phyloP scores from a whole-genome alignment of 2,888 invertebrate species.

The Heliconius cydno region DNA sequence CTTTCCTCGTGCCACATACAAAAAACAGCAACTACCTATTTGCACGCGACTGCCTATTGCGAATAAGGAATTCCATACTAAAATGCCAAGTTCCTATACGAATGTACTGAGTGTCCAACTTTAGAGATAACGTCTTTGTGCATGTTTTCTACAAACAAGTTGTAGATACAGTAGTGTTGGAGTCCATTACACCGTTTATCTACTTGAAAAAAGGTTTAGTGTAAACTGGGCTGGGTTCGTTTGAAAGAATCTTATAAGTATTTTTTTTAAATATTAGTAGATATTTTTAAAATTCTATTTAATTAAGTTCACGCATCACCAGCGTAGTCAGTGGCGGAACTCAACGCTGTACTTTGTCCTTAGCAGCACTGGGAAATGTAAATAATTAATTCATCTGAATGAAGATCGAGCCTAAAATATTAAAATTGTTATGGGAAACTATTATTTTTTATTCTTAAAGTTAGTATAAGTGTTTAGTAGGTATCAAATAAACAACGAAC shows the following conservation, averaged over 20 bases:
- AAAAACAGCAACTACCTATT: slow-evolving; percentile 13
- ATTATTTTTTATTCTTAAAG: too few species aligned
- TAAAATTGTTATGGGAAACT: too few species aligned
- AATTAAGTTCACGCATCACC: too few species aligned
- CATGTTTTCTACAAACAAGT: slow-evolving; percentile 31
- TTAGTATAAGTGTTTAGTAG: too few species aligned
- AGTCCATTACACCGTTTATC: slow-evolving; percentile 12
- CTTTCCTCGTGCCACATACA: slow-evolving; percentile 6
- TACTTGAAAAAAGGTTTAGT: background rate
- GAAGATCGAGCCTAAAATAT: too few species aligned
- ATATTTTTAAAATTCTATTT: background rate
- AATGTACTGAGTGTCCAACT: slow-evolving; percentile 29
- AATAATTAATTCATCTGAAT: too few species aligned
- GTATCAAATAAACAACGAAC: too few species aligned
- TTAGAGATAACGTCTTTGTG: slow-evolving; percentile 35
- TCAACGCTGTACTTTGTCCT: too few species aligned
- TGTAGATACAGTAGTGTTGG: slow-evolving; percentile 26
- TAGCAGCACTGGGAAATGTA: too few species aligned
- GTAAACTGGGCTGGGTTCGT: background rate
- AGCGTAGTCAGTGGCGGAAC: too few species aligned
- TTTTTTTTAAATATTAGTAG: background rate
- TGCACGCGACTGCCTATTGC: slow-evolving; percentile 27
- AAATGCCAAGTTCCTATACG: slow-evolving; percentile 35
- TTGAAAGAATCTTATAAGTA: background rate
- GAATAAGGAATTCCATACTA: slow-evolving; percentile 34